phyloP scores from a whole-genome alignment of 2,113 vertebrate genomes.

The Oryzias woworae region DNA sequence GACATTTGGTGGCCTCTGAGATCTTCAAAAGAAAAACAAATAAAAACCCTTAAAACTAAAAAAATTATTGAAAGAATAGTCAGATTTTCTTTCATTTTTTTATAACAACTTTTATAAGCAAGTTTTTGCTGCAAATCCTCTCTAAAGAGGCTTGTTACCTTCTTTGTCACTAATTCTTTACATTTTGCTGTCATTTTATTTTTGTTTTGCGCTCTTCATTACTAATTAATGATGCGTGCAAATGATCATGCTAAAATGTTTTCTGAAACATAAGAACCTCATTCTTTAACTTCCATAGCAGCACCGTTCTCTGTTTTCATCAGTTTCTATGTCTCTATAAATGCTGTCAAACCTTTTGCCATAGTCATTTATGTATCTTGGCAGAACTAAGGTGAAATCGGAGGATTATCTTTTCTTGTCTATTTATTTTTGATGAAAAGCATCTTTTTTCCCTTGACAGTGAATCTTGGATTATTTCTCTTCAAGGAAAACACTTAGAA shows the following conservation, averaged over 20 bases:
- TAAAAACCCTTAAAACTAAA: conserved; percentile 19
- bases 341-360: conserved; percentile 7
- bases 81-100: conserved; percentile 22
- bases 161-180: conserved; percentile 53
- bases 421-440: neutral
- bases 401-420: neutral
- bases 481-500: neutral
- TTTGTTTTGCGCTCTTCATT: conserved; percentile 64
- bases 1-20: conserved; percentile 22
- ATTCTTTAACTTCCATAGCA: conserved; percentile 45
- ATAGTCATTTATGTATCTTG: conserved; percentile 1
- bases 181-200: conserved; percentile 57
- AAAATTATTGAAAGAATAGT: conserved; percentile 32
- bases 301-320: conserved; percentile 40
- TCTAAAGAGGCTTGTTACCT: conserved; percentile 38
- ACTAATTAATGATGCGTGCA: conserved; percentile 68
- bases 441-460: neutral
- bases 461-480: neutral
- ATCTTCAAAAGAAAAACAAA: conserved; percentile 6
- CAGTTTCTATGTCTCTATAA: conserved; percentile 39
- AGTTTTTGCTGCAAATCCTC: conserved; percentile 19
- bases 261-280: conserved; percentile 30
- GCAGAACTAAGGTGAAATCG: neutral
- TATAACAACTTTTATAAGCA: conserved; percentile 29
- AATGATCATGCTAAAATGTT: conserved; percentile 44